Conservation (phyloP, 1,140 invertebrate species). For the Oreohelix idahoensis region DNA sequence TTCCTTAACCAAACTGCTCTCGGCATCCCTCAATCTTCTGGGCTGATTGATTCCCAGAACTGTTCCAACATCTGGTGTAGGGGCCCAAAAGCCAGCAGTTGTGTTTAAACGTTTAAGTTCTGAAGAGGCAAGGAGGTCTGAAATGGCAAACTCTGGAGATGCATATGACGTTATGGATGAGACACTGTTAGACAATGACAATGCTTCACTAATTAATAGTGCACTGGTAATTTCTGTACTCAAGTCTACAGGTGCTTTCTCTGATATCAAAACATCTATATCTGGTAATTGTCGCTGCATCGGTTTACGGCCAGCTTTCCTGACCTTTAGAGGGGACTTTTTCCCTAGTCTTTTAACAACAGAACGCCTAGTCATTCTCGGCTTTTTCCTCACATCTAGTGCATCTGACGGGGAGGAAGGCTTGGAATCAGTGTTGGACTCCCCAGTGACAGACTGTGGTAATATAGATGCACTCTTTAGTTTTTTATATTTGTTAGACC, state of each 20-base stretch:
- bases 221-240: not conserved
- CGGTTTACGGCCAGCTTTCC: not conserved
- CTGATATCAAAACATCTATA: not conserved
- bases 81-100: constrained; percentile 28
- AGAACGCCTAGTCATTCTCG: not conserved
- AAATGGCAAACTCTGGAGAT: not conserved
- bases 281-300: not conserved
- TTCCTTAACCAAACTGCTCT: not conserved
- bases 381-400: not conserved
- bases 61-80: constrained; percentile 8
- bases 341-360: not conserved
- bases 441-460: not conserved
- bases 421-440: not conserved
- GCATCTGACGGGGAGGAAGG: not conserved
- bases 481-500: not conserved
- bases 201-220: not conserved
- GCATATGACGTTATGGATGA: no score
- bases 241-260: not conserved
- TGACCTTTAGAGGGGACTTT: not conserved
- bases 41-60: not conserved
- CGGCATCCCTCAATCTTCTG: not conserved
- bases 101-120: constrained; percentile 27
- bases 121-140: constrained; percentile 20
- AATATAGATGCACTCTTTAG: not conserved
- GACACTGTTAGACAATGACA: not conserved